Evolutionary conservation across 1,140 invertebrate genomes (phyloP).

Genomic region (Magallana ariakensis): DNA sequence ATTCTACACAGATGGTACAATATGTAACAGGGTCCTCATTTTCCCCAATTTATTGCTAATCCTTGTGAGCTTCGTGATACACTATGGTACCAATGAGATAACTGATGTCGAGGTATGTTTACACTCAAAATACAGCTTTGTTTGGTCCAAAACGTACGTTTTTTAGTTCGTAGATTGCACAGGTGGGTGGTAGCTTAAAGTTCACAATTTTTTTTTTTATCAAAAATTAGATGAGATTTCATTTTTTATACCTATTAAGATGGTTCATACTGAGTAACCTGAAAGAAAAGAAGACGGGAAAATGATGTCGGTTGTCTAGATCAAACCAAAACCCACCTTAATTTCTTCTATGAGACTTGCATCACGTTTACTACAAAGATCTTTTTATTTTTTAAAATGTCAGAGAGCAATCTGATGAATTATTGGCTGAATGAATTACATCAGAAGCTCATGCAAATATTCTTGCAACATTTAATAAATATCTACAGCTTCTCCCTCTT

Average conservation of each 20-base stretch:
- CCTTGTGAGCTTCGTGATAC: background rate
- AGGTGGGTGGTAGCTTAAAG: background rate
- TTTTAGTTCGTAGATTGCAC: background rate
- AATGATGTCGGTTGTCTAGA: background rate
- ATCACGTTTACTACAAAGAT: too few species aligned
- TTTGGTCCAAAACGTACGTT: background rate
- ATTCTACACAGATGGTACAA: background rate
- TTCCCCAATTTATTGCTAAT: background rate
- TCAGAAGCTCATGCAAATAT: too few species aligned
- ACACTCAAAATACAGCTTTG: conserved; percentile 2
- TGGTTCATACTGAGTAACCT: background rate
- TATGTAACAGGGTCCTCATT: background rate
- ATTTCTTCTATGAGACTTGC: too few species aligned
- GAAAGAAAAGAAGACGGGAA: background rate
- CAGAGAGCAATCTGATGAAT: too few species aligned
- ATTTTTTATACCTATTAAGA: background rate
- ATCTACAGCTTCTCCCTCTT: too few species aligned
- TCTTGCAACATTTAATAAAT: too few species aligned
- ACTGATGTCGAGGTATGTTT: background rate
- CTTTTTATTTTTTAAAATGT: too few species aligned
- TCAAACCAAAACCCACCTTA: background rate
- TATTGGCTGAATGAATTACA: too few species aligned
- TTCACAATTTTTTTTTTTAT: background rate
- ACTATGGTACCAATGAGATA: conserved; percentile 13
- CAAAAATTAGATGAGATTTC: too few species aligned